phyloP scores from a whole-genome alignment of 2,797 vertebrate species.

The Falco cherrug region DNA sequence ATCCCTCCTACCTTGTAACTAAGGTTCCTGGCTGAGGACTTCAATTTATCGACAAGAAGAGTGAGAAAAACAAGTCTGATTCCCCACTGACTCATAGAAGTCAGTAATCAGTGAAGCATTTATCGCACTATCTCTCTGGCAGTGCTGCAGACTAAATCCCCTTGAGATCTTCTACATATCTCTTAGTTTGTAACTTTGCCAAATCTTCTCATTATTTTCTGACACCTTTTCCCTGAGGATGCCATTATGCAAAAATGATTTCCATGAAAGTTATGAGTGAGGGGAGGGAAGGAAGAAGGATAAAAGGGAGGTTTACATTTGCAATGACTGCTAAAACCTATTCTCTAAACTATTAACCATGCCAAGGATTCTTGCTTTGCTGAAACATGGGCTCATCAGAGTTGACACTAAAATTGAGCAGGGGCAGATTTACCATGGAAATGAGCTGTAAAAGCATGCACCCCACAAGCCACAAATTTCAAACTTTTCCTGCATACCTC shows the following conservation, averaged over 20 bases:
- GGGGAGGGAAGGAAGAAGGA: not conserved
- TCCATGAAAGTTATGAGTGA: not conserved
- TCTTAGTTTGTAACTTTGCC: slow-evolving; percentile 17
- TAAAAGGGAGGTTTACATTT: not conserved
- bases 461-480: not conserved
- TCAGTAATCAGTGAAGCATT: not conserved
- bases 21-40: not conserved
- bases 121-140: rapidly evolving
- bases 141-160: not conserved
- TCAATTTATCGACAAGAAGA: not conserved
- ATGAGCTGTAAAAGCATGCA: not conserved
- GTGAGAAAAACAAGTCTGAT: not conserved
- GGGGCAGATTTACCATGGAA: not conserved
- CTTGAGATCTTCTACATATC: not conserved
- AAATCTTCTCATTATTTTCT: slow-evolving; percentile 23
- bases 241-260: slow-evolving; percentile 21
- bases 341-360: not conserved
- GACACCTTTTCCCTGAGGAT: slow-evolving; percentile 2
- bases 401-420: not conserved
- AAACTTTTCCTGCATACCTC: not conserved
- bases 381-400: not conserved
- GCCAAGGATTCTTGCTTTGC: not conserved
- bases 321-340: not conserved
- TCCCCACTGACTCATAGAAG: not conserved
- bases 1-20: not conserved